These are phyloP conservation scores for Pseudochirops corinnae DNA, from an alignment of 2,797 vertebrate genomes.

Conservation along the genomic window DNA sequence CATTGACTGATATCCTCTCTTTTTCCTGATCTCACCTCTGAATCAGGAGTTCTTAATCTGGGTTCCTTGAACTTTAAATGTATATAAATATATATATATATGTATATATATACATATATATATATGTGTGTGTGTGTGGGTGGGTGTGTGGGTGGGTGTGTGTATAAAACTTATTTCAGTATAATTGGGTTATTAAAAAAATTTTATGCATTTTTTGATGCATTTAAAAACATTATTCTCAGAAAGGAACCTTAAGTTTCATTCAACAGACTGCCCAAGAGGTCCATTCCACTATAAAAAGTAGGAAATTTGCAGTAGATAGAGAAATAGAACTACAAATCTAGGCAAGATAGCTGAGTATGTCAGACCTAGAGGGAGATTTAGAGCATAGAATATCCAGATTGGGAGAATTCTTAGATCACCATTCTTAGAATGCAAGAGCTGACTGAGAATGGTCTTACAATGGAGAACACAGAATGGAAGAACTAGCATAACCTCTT, in stretches of 20 bases:
- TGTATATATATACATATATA: too few species aligned
- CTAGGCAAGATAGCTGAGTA: background rate
- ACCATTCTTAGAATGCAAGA: background rate
- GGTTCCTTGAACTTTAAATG: background rate
- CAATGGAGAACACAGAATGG: background rate
- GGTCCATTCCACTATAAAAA: background rate
- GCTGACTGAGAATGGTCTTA: background rate
- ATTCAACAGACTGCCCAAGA: background rate
- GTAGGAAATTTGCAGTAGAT: background rate
- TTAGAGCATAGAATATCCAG: background rate
- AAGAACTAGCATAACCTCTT: background rate
- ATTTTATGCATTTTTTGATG: background rate
- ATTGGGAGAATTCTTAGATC: background rate
- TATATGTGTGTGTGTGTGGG: too few species aligned
- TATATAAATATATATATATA: too few species aligned
- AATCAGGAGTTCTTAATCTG: background rate
- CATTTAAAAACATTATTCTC: background rate
- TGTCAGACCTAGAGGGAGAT: background rate
- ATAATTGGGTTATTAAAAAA: background rate
- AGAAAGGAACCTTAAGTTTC: background rate
- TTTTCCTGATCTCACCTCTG: background rate
- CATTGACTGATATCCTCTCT: background rate
- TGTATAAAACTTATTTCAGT: background rate
- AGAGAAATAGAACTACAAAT: background rate
- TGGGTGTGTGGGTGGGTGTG: too few species aligned